Conservation (phyloP, 1,140 invertebrate genomes). For the Glomeris maerens region DNA sequence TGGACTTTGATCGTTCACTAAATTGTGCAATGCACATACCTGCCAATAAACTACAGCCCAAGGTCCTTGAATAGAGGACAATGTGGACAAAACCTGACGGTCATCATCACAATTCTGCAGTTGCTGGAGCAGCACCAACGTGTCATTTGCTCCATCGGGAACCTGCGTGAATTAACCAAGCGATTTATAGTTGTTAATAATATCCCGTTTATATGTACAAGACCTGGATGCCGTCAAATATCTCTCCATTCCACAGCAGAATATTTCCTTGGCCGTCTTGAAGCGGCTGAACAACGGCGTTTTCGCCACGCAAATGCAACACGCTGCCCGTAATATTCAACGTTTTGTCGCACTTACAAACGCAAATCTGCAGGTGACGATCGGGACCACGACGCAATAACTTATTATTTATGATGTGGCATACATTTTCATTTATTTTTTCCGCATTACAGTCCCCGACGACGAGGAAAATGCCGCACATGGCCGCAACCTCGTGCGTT, state of each 20-base stretch:
- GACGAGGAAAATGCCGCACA: too few species aligned
- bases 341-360: too few species aligned
- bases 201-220: background rate
- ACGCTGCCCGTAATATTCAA: background rate
- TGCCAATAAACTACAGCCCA: constrained; percentile 8
- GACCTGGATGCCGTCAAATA: constrained; percentile 4
- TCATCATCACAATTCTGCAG: background rate
- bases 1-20: background rate
- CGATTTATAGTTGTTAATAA: background rate
- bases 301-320: background rate
- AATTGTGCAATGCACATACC: background rate
- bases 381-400: too few species aligned
- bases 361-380: too few species aligned
- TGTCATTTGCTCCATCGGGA: background rate
- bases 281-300: background rate
- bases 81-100: background rate
- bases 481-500: too few species aligned
- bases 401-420: too few species aligned
- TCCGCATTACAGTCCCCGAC: too few species aligned
- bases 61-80: constrained; percentile 1
- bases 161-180: background rate
- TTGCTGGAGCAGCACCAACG: background rate
- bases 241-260: constrained; percentile 8
- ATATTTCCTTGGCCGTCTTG: background rate
- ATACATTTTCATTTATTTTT: too few species aligned